These are phyloP conservation scores for Melikaiella ostensackeni DNA, from an alignment of 2,888 invertebrate genomes.

Conservation along the genomic window DNA sequence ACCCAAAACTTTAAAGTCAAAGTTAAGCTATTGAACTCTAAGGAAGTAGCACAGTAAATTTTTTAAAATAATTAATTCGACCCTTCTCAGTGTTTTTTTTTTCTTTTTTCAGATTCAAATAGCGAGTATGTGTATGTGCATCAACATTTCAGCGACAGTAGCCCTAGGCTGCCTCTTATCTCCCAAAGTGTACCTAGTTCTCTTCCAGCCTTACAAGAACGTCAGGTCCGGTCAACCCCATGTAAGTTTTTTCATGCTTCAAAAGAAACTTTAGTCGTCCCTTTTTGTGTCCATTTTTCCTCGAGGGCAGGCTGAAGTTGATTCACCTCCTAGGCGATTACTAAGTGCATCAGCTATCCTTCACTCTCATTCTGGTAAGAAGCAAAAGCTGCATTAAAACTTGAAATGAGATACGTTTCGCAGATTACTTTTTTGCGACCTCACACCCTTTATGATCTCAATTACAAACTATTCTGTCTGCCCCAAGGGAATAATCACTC, in stretches of 20 bases:
- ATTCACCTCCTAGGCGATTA: constrained; percentile 8
- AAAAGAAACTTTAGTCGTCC: neutral
- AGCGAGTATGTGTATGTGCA: constrained; percentile 87
- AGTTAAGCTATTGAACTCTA: too few relatives aligned
- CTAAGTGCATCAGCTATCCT: constrained; percentile 27
- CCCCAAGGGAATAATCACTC: too few relatives aligned
- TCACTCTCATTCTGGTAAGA: neutral
- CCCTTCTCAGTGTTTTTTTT: neutral
- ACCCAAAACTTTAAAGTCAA: too few relatives aligned
- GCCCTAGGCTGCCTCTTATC: constrained; percentile 86
- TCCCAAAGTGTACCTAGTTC: constrained; percentile 87
- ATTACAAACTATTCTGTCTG: neutral
- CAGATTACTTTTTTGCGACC: constrained; percentile 3
- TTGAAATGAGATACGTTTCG: constrained; percentile 5
- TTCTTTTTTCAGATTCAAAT: constrained; percentile 83
- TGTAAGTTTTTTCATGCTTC: constrained; percentile 28
- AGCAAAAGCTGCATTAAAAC: constrained; percentile 28
- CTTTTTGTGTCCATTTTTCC: neutral
- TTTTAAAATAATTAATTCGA: too few relatives aligned
- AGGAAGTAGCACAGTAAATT: too few relatives aligned
- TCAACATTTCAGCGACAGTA: constrained; percentile 87
- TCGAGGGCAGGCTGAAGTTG: constrained; percentile 24
- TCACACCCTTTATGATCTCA: neutral
- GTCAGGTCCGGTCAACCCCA: constrained; percentile 79
- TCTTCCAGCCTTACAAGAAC: constrained; percentile 89